These are phyloP conservation scores for Dasysyrphus albostriatus DNA, from an alignment of 2,888 invertebrate genomes.

Conservation along the genomic window DNA sequence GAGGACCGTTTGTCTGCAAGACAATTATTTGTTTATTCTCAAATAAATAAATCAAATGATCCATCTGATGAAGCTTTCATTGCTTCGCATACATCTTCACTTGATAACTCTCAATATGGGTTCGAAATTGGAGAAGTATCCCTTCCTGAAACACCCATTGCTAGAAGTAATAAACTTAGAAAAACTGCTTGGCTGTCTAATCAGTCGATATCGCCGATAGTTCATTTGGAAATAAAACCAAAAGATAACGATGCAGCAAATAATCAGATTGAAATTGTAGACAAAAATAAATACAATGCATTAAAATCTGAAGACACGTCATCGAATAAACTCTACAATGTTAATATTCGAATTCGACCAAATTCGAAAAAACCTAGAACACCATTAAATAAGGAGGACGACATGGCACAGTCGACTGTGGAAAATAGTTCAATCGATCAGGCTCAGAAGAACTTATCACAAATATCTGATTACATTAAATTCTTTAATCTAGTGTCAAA, in stretches of 20 bases:
- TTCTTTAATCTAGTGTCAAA: conserved; percentile 62
- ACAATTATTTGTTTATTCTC: conserved; percentile 57
- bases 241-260: conserved; percentile 39
- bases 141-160: conserved; percentile 85
- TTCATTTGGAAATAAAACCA: conserved; percentile 59
- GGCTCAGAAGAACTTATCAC: conserved; percentile 41
- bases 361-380: conserved; percentile 42
- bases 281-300: conserved; percentile 30
- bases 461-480: conserved; percentile 67
- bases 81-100: conserved; percentile 58
- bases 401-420: neutral
- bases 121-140: conserved; percentile 75
- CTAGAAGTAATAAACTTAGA: conserved; percentile 85
- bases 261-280: conserved; percentile 48
- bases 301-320: conserved; percentile 20
- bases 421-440: conserved; percentile 24
- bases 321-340: conserved; percentile 57
- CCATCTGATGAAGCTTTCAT: conserved; percentile 28
- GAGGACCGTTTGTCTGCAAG: conserved; percentile 44
- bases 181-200: conserved; percentile 86
- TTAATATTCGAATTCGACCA: conserved; percentile 67
- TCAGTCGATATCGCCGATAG: conserved; percentile 69
- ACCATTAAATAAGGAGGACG: conserved; percentile 20
- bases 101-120: conserved; percentile 60
- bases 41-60: conserved; percentile 45